phyloP scores from a whole-genome alignment of 2,113 vertebrate species.

The Protobothrops mucrosquamatus region DNA sequence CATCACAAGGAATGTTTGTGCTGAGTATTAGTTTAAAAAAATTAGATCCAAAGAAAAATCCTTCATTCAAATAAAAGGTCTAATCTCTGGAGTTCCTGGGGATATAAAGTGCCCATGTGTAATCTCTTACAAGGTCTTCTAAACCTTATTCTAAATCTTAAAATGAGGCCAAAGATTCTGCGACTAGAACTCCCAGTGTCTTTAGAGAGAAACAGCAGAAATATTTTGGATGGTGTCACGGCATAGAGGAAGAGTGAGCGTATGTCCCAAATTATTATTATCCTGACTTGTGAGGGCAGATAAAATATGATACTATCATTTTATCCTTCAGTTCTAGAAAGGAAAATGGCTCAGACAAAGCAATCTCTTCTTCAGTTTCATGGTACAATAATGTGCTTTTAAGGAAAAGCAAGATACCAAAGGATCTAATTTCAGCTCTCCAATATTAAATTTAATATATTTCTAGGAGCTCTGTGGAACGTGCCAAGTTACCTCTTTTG shows the following conservation, averaged over 20 bases:
- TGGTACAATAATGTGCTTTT: not conserved
- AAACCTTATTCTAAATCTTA: not conserved
- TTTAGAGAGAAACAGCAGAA: not conserved
- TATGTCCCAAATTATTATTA: not conserved
- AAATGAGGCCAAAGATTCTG: not conserved
- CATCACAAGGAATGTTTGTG: not conserved
- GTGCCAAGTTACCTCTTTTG: not conserved
- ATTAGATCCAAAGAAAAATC: not conserved
- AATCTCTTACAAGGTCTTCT: not conserved
- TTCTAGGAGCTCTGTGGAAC: not conserved
- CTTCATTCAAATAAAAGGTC: not conserved
- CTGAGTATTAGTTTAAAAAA: not conserved
- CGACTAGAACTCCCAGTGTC: not conserved
- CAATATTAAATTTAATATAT: not conserved
- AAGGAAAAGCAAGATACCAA: not conserved
- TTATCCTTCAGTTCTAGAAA: not conserved
- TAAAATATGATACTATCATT: not conserved
- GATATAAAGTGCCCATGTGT: not conserved
- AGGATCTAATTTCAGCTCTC: not conserved
- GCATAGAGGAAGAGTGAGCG: not conserved
- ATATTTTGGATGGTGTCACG: not conserved
- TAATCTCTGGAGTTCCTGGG: not conserved
- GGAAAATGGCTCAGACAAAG: not conserved
- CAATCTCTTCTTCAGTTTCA: not conserved
- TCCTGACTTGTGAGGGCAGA: not conserved